A percentile compares a stretch with the other conserved stretches of the same genome.
Evolutionary conservation across 2,888 invertebrate genomes (phyloP).

Genomic region (Globia sparganii): DNA sequence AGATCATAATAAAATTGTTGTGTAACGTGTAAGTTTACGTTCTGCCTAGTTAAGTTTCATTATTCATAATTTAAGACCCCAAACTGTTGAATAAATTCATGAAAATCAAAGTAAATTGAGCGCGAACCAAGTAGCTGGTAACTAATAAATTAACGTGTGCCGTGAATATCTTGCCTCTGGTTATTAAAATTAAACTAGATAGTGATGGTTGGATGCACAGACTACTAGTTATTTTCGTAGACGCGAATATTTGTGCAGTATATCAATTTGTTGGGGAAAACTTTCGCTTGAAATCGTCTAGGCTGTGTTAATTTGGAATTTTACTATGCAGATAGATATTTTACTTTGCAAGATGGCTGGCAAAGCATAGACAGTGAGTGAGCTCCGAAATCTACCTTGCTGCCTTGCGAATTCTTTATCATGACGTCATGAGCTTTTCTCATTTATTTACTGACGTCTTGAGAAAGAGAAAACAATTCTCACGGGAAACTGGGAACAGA

Average conservation of each 20-base stretch:
- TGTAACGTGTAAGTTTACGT: slow-evolving; percentile 20
- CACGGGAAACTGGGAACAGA: too few relatives aligned
- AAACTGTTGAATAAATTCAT: slow-evolving; percentile 64
- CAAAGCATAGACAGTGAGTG: too few relatives aligned
- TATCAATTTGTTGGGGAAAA: slow-evolving; percentile 2
- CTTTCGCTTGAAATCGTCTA: neutral
- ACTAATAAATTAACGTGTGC: slow-evolving; percentile 60
- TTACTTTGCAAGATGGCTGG: neutral
- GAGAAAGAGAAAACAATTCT: neutral
- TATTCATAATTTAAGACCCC: slow-evolving; percentile 53
- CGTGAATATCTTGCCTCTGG: slow-evolving; percentile 24
- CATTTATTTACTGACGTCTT: neutral
- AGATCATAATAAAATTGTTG: slow-evolving; percentile 24
- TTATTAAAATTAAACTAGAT: slow-evolving; percentile 51
- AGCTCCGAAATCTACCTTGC: neutral
- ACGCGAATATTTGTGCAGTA: neutral
- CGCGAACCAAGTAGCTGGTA: slow-evolving; percentile 50
- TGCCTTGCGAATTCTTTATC: neutral
- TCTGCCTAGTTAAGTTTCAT: slow-evolving; percentile 30
- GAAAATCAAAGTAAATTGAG: slow-evolving; percentile 64
- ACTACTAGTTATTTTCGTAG: slow-evolving; percentile 36
- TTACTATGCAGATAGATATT: neutral
- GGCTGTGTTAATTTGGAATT: neutral
- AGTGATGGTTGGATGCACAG: slow-evolving; percentile 34
- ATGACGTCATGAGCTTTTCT: neutral